phyloP scores from a whole-genome alignment of 2,113 vertebrate species.

The Muntiacus muntjak region DNA sequence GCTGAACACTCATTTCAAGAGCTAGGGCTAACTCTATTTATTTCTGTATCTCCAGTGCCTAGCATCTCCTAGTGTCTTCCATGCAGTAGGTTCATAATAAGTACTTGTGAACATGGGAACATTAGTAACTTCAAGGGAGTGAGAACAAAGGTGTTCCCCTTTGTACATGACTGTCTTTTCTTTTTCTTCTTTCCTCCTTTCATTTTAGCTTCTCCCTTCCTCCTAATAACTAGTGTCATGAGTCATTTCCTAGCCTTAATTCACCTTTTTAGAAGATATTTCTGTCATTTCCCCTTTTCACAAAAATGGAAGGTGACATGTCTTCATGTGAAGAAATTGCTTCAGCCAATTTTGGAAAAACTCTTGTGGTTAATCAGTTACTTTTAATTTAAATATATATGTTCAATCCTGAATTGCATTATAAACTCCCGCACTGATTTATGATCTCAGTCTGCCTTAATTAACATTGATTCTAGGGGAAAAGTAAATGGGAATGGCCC shows the following conservation, averaged over 20 bases:
- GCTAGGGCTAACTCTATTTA: not conserved
- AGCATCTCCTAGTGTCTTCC: not conserved
- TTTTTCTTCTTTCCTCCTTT: not conserved
- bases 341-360: conserved; percentile 80
- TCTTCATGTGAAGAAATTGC: conserved; percentile 79
- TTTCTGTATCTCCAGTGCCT: not conserved
- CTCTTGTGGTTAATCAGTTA: conserved; percentile 85
- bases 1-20: not conserved
- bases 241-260: not conserved
- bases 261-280: conserved; percentile 37
- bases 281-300: conserved; percentile 45
- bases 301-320: conserved; percentile 75
- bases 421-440: conserved; percentile 92
- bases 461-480: conserved; percentile 94
- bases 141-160: not conserved
- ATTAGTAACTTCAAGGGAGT: not conserved
- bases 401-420: conserved; percentile 86
- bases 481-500: conserved; percentile 91
- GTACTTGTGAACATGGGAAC: not conserved
- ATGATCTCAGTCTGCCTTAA: conserved; percentile 88
- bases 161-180: not conserved
- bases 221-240: not conserved
- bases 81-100: not conserved
- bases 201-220: not conserved
- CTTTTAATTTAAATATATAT: conserved; percentile 87